Percentiles rank a stretch among this genome's conserved stretches.
Evolutionary conservation across 2,797 vertebrate genomes (phyloP).

Genomic region (Spondyliosoma cantharus): DNA sequence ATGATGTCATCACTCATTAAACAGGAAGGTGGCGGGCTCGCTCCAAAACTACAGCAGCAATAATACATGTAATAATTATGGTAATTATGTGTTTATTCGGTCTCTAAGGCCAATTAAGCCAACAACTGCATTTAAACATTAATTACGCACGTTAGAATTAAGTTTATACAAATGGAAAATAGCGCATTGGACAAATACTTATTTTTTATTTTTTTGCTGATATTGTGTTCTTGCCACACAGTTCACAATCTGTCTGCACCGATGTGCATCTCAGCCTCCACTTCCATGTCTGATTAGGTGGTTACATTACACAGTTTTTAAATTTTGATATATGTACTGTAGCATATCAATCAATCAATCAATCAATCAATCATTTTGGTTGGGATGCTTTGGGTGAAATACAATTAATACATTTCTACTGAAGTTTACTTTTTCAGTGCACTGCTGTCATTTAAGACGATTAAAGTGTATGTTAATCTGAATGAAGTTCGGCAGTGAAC

Average conservation of each 20-base stretch:
- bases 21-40: background rate
- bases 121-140: background rate
- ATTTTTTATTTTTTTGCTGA: background rate
- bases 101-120: background rate
- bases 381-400: no score
- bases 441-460: no score
- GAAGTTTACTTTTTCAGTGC: no score
- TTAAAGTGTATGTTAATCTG: no score
- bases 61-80: background rate
- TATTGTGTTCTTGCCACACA: no score
- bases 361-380: no score
- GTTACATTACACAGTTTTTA: background rate
- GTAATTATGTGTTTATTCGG: slow-evolving; percentile 1
- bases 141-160: background rate
- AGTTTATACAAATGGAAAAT: background rate
- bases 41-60: background rate
- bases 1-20: slow-evolving; percentile 14
- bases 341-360: no score
- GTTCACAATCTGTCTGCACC: background rate
- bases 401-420: no score
- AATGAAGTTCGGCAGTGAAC: no score
- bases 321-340: background rate
- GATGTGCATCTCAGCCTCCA: background rate
- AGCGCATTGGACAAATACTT: background rate
- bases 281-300: background rate